phyloP scores from a whole-genome alignment of 1,140 invertebrate species.

The Sycophila sp. region DNA sequence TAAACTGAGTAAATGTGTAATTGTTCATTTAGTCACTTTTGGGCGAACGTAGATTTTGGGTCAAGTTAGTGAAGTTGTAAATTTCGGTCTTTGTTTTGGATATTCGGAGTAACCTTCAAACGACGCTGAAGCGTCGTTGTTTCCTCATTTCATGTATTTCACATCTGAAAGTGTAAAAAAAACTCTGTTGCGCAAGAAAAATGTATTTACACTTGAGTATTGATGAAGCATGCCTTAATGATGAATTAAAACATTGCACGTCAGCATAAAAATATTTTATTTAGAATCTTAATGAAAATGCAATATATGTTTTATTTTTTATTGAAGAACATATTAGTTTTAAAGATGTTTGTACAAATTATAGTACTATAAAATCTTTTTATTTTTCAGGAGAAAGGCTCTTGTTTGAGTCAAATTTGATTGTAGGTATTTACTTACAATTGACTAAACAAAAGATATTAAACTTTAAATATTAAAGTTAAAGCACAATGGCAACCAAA shows the following conservation, averaged over 20 bases:
- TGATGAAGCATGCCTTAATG: neutral
- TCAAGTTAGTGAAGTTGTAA: no score
- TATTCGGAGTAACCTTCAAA: neutral
- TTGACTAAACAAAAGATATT: neutral
- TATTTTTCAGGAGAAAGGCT: neutral
- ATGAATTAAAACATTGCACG: neutral
- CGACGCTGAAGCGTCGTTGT: neutral
- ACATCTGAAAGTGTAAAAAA: no score
- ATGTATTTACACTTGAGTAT: neutral
- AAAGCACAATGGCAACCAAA: constrained; percentile 70
- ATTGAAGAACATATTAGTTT: no score
- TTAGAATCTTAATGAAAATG: no score
- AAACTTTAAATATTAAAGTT: neutral
- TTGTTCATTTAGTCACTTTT: no score
- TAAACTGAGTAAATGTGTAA: no score
- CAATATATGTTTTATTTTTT: neutral
- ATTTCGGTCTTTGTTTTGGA: neutral
- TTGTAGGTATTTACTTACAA: neutral
- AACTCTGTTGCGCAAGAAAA: neutral
- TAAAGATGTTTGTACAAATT: no score
- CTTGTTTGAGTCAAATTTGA: neutral
- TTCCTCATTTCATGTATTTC: no score
- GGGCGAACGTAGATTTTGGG: no score
- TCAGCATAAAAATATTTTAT: no score
- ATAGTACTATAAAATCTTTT: neutral